A percentile compares a stretch with the other conserved stretches of the same genome.
Evolutionary conservation across 2,888 invertebrate genomes (phyloP).

Genomic region (Agonopterix heracliana): DNA sequence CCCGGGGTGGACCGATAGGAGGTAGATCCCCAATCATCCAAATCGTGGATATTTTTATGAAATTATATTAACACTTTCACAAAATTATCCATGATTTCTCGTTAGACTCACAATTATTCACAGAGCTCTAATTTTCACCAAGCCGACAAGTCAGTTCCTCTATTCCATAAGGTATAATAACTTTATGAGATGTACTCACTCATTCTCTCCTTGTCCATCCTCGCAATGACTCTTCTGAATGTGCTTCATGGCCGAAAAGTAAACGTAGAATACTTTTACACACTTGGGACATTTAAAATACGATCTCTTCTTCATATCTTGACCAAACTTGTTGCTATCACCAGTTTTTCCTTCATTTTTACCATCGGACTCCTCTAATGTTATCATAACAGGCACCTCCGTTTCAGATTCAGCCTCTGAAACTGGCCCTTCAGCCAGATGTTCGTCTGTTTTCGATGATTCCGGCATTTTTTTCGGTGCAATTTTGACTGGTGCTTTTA

Average conservation of each 20-base stretch:
- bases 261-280: slow-evolving; percentile 28
- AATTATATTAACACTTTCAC: no score
- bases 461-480: background rate
- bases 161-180: no score
- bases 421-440: background rate
- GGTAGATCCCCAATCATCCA: no score
- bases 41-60: no score
- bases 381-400: background rate
- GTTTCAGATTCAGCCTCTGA: background rate
- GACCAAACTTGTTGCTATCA: no score
- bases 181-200: slow-evolving; percentile 49
- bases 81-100: no score
- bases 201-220: slow-evolving; percentile 26
- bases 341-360: no score
- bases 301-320: slow-evolving; percentile 15
- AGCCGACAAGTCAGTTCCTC: no score
- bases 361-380: background rate
- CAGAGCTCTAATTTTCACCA: no score
- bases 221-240: slow-evolving; percentile 47
- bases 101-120: no score
- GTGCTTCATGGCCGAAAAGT: slow-evolving; percentile 43
- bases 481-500: background rate
- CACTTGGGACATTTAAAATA: slow-evolving; percentile 54
- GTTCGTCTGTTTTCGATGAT: background rate
- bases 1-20: no score